Evolutionary conservation across 2,113 vertebrate species (phyloP).

Genomic region (Nerophis ophidion): DNA sequence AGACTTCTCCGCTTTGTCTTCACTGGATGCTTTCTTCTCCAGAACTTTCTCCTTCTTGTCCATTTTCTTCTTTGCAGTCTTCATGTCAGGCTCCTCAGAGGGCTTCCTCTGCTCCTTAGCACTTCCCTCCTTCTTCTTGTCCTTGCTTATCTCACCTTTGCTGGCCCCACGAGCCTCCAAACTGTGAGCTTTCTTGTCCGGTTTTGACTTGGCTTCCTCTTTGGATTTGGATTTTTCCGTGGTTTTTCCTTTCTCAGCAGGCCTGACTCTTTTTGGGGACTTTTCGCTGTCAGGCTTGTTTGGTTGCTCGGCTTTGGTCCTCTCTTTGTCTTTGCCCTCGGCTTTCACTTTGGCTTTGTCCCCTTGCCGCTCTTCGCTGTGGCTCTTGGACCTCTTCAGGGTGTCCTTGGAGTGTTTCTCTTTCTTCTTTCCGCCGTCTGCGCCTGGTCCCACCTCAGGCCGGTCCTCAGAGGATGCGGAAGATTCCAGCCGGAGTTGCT

Average conservation of each 20-base stretch:
- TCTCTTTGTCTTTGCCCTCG: constrained; percentile 76
- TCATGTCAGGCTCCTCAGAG: constrained; percentile 53
- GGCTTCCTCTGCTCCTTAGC: constrained; percentile 75
- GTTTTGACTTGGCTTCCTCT: constrained; percentile 75
- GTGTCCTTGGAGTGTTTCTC: constrained; percentile 77
- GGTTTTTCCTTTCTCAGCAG: constrained; percentile 73
- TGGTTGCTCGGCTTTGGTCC: constrained; percentile 70
- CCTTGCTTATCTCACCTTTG: constrained; percentile 65
- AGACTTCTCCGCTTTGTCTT: constrained; percentile 41
- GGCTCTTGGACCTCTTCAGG: constrained; percentile 77
- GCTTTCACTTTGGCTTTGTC: constrained; percentile 77
- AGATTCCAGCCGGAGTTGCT: constrained; percentile 71
- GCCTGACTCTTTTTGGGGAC: constrained; percentile 70
- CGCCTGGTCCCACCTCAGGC: constrained; percentile 72
- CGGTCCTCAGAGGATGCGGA: constrained; percentile 81
- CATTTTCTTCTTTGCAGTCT: constrained; percentile 48
- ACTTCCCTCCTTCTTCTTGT: constrained; percentile 71
- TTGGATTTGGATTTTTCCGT: constrained; percentile 72
- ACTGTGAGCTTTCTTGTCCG: constrained; percentile 72
- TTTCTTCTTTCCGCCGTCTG: constrained; percentile 74
- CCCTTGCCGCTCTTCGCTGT: constrained; percentile 71
- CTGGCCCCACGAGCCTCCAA: constrained; percentile 70
- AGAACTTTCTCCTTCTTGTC: constrained; percentile 65
- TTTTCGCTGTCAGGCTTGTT: constrained; percentile 73
- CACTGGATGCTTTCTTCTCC: constrained; percentile 36